A percentile compares a stretch with the other conserved stretches of the same genome.
These are phyloP conservation scores for Charadrius vociferus DNA, from an alignment of 2,113 vertebrate species.

Conservation along the genomic window DNA sequence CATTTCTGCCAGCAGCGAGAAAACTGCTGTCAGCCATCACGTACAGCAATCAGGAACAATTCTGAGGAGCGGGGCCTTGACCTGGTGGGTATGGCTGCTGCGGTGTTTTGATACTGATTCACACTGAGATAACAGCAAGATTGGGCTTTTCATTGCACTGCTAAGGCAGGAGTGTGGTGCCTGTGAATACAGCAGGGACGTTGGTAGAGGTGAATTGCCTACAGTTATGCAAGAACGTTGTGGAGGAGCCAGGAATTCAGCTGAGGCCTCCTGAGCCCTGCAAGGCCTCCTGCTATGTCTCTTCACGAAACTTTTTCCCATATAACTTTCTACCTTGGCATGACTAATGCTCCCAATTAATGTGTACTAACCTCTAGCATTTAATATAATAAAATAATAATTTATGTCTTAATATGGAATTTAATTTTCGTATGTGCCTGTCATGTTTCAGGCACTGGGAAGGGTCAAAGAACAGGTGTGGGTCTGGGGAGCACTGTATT, in stretches of 20 bases:
- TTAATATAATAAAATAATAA: background rate
- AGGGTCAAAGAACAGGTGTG: slow-evolving; percentile 16
- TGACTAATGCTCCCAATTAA: slow-evolving; percentile 5
- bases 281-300: background rate
- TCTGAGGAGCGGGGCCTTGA: background rate
- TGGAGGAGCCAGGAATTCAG: background rate
- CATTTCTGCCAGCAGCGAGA: background rate
- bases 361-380: background rate
- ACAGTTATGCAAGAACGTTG: background rate
- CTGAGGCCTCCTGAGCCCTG: background rate
- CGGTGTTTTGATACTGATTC: background rate
- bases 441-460: background rate
- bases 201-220: background rate
- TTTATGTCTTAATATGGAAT: background rate
- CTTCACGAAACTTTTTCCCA: background rate
- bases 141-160: background rate
- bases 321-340: background rate
- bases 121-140: background rate
- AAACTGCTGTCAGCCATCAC: rapidly evolving
- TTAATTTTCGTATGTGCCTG: slow-evolving; percentile 1
- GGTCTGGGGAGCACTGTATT: background rate
- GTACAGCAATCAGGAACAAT: background rate
- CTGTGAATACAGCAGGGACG: background rate
- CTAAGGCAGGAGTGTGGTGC: background rate
- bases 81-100: background rate